Evolutionary conservation across 2,888 invertebrate species (phyloP), one percentile per base, ranked within the genome.

Genomic region (Orthosia incerta): DNA sequence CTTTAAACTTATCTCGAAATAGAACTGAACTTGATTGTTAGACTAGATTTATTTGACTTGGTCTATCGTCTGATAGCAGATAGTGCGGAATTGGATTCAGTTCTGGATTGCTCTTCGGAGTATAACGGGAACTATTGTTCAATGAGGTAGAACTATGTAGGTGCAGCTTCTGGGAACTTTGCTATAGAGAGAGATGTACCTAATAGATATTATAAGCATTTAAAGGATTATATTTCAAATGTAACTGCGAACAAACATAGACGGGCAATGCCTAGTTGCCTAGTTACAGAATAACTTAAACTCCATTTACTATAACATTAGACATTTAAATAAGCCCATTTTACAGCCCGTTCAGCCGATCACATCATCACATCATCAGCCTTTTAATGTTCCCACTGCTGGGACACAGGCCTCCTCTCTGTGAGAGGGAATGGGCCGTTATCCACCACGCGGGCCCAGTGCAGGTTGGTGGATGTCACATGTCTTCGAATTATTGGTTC

Each of bases 1-100:
- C 79, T 83, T 82, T 76, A 82, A 63, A 79, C 64, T 74, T 70
- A 69, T 68, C 71, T 76, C 39, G 46, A 71, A 72, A 67, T 71
- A 61, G 60, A 75, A 74, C 59, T 68, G 64, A 65, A 76, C 70
- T 82, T 55, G 70, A 72, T 83, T 76, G 79, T 82, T 82, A 59
- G 71, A 76, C 67, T 3, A 16, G 72, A 82, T 85, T 83, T 85
- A 84, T 84, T 84, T 82, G 83, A 76, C 67, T 82, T 85, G 16
- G 51, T 48, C 66, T 61, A 63, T 64, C 63, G 79, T 69, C 68
- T 55, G 62, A 79, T 74, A 76, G 62, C 13, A 46, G 71, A 72
- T 63, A 15, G 48, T 48, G 45, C 31, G 74, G 71, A 76, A 84
- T 85, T 67, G 71, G 77, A 73, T 85, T 83, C 83, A 66, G 56